Evolutionary conservation across 2,888 invertebrate genomes (phyloP), one percentile per base, ranked within the genome.

Genomic region (Plagodis dolabraria): DNA sequence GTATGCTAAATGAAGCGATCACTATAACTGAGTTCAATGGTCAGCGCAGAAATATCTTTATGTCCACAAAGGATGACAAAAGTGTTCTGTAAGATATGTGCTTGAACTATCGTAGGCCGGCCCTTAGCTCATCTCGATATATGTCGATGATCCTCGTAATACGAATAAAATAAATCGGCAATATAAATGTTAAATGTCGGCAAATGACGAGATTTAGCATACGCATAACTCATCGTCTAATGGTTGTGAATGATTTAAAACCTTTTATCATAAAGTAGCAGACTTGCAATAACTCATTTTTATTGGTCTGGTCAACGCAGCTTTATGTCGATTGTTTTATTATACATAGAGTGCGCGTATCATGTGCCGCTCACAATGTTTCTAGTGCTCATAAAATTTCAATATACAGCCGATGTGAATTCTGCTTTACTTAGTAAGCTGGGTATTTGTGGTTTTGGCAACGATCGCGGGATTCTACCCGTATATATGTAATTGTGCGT

Each of bases 241-340:
- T 92, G 89, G 92, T 86, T 82, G 81, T 82, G 87, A 85, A 88
- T 91, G 90, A 92, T 89, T 91, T 91, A 91, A 92, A 91, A 85
- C 88, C 89, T 90, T 91, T 90, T 91, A 92, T 91, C 92, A 86
- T 85, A 86, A 87, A 91, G 87, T 87, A 86, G 82, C 91, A 91
- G 85, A 82, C 85, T 88, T 86, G 85, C 82, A 83, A 87, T 91
- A 89, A 90, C 85, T 92, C 90, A 89, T 77, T 89, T 91, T 91
- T 92, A 91, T 91, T 87, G 86, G 88, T 85, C 81, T 83, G 87
- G 89, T 89, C 91, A 89, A 86, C 86, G 84, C 75, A 78, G 82
- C 79, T 88, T 88, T 83, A 85, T 82, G 82, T 73, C 80, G 81
- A 86, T 88, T 83, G 82, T 87, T 89, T 87, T 87, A 85, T 85